A percentile compares a stretch with the other conserved stretches of the same genome.
These are phyloP conservation scores for Phaethon lepturus DNA, from an alignment of 2,113 vertebrate species.

Conservation along the genomic window DNA sequence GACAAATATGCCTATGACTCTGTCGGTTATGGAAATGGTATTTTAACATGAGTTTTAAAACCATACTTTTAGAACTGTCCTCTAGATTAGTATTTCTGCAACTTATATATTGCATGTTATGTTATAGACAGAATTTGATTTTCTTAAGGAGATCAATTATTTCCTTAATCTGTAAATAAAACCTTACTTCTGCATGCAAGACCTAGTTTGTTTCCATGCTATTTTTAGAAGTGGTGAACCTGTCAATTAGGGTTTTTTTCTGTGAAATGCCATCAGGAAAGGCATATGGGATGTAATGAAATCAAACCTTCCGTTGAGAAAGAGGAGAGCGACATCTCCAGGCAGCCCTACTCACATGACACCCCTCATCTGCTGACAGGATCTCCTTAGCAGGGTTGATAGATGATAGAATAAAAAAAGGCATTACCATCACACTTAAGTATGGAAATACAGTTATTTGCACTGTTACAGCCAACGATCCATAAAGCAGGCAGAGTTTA, in stretches of 20 bases:
- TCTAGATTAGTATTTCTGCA: not conserved
- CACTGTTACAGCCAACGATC: not conserved
- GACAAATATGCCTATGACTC: not conserved
- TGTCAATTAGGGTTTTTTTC: not conserved
- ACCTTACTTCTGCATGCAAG: not conserved
- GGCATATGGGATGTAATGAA: accelerated
- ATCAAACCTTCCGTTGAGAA: not conserved
- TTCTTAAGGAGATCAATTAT: not conserved
- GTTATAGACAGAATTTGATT: not conserved
- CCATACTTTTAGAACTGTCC: not conserved
- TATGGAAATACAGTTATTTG: not conserved
- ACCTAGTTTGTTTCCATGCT: not conserved
- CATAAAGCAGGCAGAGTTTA: not conserved
- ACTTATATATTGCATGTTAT: not conserved
- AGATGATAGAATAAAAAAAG: not conserved
- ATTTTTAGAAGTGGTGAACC: not conserved
- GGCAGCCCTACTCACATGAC: not conserved
- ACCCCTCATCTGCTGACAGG: not conserved
- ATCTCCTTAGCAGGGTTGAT: accelerated
- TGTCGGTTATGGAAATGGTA: too few relatives aligned
- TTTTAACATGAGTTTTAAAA: not conserved
- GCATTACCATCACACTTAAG: not conserved
- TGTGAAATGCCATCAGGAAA: not conserved
- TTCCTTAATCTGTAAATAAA: not conserved
- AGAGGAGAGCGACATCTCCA: not conserved